A percentile compares a stretch with the other conserved stretches of the same genome.
These are phyloP conservation scores for Geopemphigus sp. DNA, from an alignment of 1,140 invertebrate genomes.

Conservation along the genomic window DNA sequence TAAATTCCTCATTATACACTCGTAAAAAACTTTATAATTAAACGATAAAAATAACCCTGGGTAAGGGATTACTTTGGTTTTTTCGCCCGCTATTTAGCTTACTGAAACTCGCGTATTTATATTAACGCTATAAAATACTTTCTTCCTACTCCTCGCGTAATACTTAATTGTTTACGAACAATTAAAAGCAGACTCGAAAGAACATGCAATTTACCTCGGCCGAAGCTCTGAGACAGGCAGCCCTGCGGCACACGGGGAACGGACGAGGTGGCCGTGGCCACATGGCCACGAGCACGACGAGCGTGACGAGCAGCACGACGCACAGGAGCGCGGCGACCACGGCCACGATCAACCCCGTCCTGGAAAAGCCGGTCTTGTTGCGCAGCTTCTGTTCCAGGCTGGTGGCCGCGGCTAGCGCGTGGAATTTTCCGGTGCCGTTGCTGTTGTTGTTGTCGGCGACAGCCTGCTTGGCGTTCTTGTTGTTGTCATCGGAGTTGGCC, in stretches of 20 bases:
- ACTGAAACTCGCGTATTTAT: too few species aligned
- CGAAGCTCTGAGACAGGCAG: constrained; percentile 55
- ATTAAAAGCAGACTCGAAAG: too few species aligned
- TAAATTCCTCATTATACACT: too few species aligned
- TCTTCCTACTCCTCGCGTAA: too few species aligned
- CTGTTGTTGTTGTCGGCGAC: constrained; percentile 7
- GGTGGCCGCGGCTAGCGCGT: constrained; percentile 16
- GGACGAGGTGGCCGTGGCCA: constrained; percentile 55
- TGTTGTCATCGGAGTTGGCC: not conserved
- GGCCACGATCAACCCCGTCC: constrained; percentile 49
- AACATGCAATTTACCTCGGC: constrained; percentile 54
- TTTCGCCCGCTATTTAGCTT: too few species aligned
- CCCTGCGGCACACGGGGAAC: constrained; percentile 53
- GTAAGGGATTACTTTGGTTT: too few species aligned
- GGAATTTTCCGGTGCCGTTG: constrained; percentile 19
- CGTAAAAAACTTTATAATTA: too few species aligned
- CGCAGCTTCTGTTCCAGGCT: constrained; percentile 33
- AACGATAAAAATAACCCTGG: too few species aligned
- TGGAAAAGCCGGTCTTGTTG: constrained; percentile 52
- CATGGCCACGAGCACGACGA: constrained; percentile 54
- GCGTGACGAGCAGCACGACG: constrained; percentile 51
- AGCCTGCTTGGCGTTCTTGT: not conserved
- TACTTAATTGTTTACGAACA: too few species aligned
- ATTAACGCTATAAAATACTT: too few species aligned
- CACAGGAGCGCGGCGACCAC: constrained; percentile 53